These are phyloP conservation scores for Plestiodon gilberti DNA, from an alignment of 2,113 vertebrate genomes.

Conservation along the genomic window DNA sequence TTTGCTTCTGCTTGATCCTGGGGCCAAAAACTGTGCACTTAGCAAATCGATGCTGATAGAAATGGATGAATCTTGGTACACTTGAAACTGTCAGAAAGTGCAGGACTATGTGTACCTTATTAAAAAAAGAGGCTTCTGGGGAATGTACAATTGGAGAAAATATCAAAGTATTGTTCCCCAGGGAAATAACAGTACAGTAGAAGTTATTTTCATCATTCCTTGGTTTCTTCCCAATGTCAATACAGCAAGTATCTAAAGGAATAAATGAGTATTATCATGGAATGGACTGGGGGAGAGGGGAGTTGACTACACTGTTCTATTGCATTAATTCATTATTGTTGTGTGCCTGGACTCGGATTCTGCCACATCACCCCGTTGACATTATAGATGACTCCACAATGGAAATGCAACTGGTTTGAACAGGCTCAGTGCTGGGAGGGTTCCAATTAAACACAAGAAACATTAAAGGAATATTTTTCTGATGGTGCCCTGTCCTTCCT, in stretches of 20 bases:
- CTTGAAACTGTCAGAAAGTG: neutral
- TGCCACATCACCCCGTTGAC: neutral
- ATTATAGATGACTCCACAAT: neutral
- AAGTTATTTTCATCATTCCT: neutral
- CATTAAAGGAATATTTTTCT: neutral
- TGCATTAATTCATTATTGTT: neutral
- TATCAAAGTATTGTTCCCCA: neutral
- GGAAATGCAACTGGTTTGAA: neutral
- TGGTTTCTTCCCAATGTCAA: neutral
- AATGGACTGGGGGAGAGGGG: neutral
- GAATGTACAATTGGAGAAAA: neutral
- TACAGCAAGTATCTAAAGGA: neutral
- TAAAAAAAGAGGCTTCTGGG: neutral
- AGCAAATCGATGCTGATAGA: neutral
- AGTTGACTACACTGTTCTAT: neutral
- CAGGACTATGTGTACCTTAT: neutral
- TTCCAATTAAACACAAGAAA: neutral
- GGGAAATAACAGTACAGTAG: neutral
- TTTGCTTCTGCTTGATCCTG: neutral
- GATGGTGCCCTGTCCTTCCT: neutral
- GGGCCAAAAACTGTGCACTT: neutral
- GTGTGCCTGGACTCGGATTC: neutral
- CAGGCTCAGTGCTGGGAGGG: neutral
- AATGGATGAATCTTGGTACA: neutral
- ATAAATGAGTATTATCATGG: neutral